Conservation (phyloP, 92 coral and sea anemone species). For the Porites rus region DNA sequence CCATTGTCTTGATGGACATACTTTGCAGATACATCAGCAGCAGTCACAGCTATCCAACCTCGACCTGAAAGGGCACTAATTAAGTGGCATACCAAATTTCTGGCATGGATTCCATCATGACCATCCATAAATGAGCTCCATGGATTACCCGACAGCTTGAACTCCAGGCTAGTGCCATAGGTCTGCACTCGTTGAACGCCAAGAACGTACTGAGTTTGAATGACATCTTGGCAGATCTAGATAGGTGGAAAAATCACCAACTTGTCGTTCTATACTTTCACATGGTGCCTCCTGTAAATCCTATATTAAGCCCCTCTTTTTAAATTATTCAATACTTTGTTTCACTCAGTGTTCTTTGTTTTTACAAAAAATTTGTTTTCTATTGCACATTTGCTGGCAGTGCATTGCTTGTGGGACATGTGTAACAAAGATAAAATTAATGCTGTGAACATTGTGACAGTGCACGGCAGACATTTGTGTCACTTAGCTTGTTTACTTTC, state of each 20-base stretch:
- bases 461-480: no score
- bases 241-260: not conserved
- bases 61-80: constrained; percentile 52
- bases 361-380: no score
- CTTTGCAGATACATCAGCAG: constrained; percentile 76
- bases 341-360: no score
- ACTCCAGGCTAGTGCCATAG: constrained; percentile 49
- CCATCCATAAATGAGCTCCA: constrained; percentile 55
- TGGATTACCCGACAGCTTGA: constrained; percentile 53
- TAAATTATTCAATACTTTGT: no score
- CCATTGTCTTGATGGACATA: constrained; percentile 57
- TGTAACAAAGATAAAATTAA: no score
- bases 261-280: no score
- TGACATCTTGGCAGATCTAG: constrained; percentile 48
- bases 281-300: no score
- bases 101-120: constrained; percentile 66
- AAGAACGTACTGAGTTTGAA: constrained; percentile 35
- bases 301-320: no score
- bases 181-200: constrained; percentile 47
- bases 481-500: no score
- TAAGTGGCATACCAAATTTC: constrained; percentile 53
- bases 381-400: no score
- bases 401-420: no score
- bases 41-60: constrained; percentile 30
- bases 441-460: no score